phyloP scores from a whole-genome alignment of 2,888 invertebrate species.

The Tridacna gigas region DNA sequence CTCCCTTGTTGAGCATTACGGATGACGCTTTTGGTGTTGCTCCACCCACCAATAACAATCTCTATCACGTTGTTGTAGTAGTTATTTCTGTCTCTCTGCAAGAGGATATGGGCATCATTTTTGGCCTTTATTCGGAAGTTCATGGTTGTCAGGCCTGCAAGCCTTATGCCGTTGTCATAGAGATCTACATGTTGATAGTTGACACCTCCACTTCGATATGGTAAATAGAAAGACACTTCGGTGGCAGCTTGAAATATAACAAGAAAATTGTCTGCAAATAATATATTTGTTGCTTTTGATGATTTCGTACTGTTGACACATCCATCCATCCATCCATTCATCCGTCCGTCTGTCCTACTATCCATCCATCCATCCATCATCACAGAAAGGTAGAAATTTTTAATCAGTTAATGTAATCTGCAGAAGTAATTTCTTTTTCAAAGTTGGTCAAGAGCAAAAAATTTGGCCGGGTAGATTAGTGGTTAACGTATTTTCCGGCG shows the following conservation, averaged over 20 bases:
- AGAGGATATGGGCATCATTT: slow-evolving; percentile 44
- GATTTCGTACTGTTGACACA: no score
- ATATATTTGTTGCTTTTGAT: no score
- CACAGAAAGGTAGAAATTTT: no score
- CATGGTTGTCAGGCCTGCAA: slow-evolving; percentile 23
- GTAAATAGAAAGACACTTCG: not conserved
- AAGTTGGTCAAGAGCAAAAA: no score
- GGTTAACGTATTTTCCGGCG: no score
- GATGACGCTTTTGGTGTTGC: slow-evolving; percentile 44
- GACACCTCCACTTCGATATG: slow-evolving; percentile 39
- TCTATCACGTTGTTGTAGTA: slow-evolving; percentile 43
- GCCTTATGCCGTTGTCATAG: slow-evolving; percentile 19
- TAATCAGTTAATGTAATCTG: no score
- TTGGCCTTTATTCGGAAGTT: slow-evolving; percentile 34
- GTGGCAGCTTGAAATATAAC: not conserved
- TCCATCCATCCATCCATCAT: no score
- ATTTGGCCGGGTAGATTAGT: no score
- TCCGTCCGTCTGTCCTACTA: no score
- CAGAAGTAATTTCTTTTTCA: no score
- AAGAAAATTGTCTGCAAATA: no score
- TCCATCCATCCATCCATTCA: no score
- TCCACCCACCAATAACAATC: slow-evolving; percentile 51
- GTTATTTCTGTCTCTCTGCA: slow-evolving; percentile 27
- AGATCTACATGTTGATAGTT: slow-evolving; percentile 33
- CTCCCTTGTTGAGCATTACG: slow-evolving; percentile 41